Conservation (phyloP, 2,113 vertebrate genomes). For the Elephas maximus region DNA sequence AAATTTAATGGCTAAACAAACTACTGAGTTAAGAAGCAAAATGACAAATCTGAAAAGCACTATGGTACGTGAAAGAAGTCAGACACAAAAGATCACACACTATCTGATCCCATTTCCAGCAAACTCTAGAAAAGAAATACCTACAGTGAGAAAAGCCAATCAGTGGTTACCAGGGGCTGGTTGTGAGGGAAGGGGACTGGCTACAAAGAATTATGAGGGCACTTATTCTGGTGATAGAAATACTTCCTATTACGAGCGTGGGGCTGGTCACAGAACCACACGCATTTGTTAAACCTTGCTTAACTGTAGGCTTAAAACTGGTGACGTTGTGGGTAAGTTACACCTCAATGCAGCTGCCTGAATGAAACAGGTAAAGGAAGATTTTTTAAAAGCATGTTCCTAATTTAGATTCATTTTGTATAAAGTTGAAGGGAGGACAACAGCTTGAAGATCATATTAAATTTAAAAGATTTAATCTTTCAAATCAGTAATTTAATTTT, state of each 20-base stretch:
- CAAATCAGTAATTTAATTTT: neutral
- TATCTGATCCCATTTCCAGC: no score
- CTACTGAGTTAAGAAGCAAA: neutral
- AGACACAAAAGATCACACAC: no score
- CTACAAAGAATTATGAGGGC: neutral
- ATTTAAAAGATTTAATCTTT: neutral
- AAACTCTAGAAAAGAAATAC: neutral
- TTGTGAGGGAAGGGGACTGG: neutral
- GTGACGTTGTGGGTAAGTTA: neutral
- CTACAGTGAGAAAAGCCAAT: neutral
- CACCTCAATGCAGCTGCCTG: neutral
- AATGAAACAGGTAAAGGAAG: neutral
- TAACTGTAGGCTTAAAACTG: neutral
- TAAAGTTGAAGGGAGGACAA: neutral
- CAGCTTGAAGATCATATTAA: neutral
- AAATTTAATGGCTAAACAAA: no score
- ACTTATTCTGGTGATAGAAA: fast-evolving
- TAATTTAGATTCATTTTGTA: neutral
- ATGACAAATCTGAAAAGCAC: neutral
- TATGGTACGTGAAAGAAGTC: no score
- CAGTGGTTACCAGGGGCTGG: neutral
- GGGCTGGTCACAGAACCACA: neutral
- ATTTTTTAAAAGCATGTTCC: neutral
- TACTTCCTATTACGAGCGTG: fast-evolving
- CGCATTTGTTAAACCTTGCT: neutral